Evolutionary conservation across 2,888 invertebrate genomes (phyloP), one percentile per base, ranked within the genome.

Genomic region (Conus canariensis): DNA sequence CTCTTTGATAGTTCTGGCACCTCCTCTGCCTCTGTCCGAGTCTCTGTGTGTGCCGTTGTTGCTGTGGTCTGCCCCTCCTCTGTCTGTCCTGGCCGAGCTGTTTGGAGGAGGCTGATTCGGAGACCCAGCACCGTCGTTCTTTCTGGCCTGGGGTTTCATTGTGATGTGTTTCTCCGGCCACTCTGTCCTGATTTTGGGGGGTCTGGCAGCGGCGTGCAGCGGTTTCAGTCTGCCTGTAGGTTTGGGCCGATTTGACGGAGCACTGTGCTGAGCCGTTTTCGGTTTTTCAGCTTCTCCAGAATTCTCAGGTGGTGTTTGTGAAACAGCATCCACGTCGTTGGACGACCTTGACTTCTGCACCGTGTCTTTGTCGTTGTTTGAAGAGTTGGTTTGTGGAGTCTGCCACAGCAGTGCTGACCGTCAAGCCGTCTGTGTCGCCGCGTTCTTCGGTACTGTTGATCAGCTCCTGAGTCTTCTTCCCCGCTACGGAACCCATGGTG

Each of bases 401-500:
- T 6, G n/a, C n/a, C 9, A 10, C n/a, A 6, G 77, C 22, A 30
- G 30, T 30, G 5, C 6, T 58, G 25, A 7, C 19, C 7, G 19
- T 19, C 22, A 9, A 16, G 16, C 8, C 12, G 10, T 85, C 25
- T 30, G 85, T 30, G 85, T 60, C 45, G 3, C 14, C 6, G 85
- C 1, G 85, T 25, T 7, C 60, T 12, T 25, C n/a, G 25, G 64
- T 1, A 25, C 10, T 85, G 56, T 85, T 70, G 30, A 85, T 30
- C n/a, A 70, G 77, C 70, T 83, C 56, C 85, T 89, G 89, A 14
- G 64, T 56, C 16, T 19, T 19, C n/a, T 88, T 88, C 10, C 60
- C 88, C 58, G 25, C 25, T 9, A 45, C 58, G 9, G 90, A 90
- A 1, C 87, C 85, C 19, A 77, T 59, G 10, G 91, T 90, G 45